phyloP scores from a whole-genome alignment of 1,140 invertebrate species.

The Thalassaphorura encarpata region DNA sequence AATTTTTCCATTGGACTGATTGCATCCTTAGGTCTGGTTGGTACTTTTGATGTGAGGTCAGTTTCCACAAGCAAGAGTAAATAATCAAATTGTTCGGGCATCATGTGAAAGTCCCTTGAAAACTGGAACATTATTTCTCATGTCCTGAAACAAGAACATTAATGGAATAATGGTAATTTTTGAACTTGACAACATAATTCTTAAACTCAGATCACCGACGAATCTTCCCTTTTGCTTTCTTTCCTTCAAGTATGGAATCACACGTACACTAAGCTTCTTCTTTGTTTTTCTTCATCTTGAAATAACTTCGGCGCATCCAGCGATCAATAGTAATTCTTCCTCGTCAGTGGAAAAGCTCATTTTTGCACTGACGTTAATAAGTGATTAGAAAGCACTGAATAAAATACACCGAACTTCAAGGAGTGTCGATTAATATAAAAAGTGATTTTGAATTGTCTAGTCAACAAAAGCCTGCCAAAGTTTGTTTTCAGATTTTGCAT shows the following conservation, averaged over 20 bases:
- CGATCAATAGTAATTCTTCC: too few relatives aligned
- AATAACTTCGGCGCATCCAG: too few relatives aligned
- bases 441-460: too few relatives aligned
- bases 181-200: neutral
- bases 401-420: too few relatives aligned
- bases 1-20: slow-evolving; percentile 15
- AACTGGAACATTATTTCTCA: neutral
- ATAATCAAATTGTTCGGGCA: neutral
- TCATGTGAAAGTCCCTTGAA: slow-evolving; percentile 18
- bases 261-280: neutral
- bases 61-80: neutral
- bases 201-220: slow-evolving; percentile 3
- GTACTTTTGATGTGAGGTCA: neutral
- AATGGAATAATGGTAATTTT: neutral
- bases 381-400: too few relatives aligned
- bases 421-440: too few relatives aligned
- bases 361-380: too few relatives aligned
- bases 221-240: slow-evolving; percentile 5
- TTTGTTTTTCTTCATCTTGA: too few relatives aligned
- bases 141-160: slow-evolving; percentile 9
- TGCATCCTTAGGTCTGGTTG: slow-evolving; percentile 2
- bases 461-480: too few relatives aligned
- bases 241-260: slow-evolving; percentile 1
- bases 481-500: too few relatives aligned
- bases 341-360: too few relatives aligned